Conservation (phyloP, 2,888 invertebrate species). For the Drosophila quinaria region DNA sequence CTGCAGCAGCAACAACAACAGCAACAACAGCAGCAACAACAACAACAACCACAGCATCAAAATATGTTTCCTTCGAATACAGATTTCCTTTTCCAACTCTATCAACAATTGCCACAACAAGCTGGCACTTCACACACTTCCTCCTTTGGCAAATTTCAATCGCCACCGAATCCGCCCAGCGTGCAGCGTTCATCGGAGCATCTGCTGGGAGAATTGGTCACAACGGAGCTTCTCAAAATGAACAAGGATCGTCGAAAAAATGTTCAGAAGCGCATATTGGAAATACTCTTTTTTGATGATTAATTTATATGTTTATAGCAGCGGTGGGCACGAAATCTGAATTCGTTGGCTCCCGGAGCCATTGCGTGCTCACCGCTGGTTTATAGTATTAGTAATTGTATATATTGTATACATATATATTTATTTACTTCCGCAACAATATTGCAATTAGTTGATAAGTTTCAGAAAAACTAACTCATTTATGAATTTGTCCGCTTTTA, state of each 20-base stretch:
- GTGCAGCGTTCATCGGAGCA: constrained; percentile 84
- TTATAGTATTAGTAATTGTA: constrained; percentile 53
- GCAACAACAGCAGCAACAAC: constrained; percentile 50
- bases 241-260: constrained; percentile 84
- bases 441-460: constrained; percentile 19
- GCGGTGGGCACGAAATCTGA: no score
- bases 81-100: constrained; percentile 84
- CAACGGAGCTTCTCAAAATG: constrained; percentile 85
- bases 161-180: constrained; percentile 69
- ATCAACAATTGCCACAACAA: constrained; percentile 84
- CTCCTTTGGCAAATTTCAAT: constrained; percentile 79
- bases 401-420: constrained; percentile 37
- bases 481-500: constrained; percentile 22
- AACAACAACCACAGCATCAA: constrained; percentile 59
- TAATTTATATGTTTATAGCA: constrained; percentile 51
- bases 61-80: constrained; percentile 83
- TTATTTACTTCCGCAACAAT: constrained; percentile 13
- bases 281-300: constrained; percentile 85
- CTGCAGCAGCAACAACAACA: constrained; percentile 52
- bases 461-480: not conserved
- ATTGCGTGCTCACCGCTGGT: no score
- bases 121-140: constrained; percentile 63
- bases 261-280: constrained; percentile 85
- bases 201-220: constrained; percentile 85
- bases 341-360: no score